Percentiles rank a stretch among this genome's conserved stretches.
phyloP scores from a whole-genome alignment of 2,797 vertebrate species.

The Chiloscyllium punctatum region DNA sequence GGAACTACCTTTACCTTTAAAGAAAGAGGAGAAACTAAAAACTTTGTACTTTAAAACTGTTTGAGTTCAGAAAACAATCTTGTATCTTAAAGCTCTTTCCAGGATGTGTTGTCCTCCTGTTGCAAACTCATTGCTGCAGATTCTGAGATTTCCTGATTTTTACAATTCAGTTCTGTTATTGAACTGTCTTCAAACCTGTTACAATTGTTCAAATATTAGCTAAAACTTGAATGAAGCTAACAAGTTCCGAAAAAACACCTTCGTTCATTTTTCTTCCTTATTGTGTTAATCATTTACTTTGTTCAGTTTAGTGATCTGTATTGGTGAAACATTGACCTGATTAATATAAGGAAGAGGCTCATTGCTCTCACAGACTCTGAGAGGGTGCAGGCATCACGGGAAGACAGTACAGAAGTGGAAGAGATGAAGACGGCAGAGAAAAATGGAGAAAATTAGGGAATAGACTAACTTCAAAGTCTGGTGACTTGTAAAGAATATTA shows the following conservation, averaged over 20 bases:
- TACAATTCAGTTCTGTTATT: neutral
- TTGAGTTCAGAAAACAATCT: neutral
- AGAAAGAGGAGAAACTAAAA: neutral
- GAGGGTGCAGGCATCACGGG: too few species aligned
- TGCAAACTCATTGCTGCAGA: neutral
- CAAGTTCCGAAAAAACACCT: neutral
- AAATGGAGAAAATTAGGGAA: neutral
- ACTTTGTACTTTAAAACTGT: neutral
- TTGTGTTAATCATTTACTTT: neutral
- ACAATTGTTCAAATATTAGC: neutral
- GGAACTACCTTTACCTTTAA: too few species aligned
- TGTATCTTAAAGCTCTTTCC: neutral
- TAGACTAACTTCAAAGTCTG: neutral
- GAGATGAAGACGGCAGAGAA: neutral
- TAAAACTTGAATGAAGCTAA: neutral
- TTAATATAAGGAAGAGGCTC: neutral
- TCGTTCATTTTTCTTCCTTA: neutral
- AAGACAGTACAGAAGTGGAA: neutral
- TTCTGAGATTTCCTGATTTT: neutral
- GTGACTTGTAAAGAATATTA: neutral
- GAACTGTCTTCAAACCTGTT: neutral
- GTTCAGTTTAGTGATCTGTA: neutral
- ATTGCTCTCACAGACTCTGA: neutral
- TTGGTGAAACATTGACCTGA: neutral
- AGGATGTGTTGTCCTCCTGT: neutral